Conservation (phyloP, 2,113 vertebrate species). For the Callopanchax toddi region DNA sequence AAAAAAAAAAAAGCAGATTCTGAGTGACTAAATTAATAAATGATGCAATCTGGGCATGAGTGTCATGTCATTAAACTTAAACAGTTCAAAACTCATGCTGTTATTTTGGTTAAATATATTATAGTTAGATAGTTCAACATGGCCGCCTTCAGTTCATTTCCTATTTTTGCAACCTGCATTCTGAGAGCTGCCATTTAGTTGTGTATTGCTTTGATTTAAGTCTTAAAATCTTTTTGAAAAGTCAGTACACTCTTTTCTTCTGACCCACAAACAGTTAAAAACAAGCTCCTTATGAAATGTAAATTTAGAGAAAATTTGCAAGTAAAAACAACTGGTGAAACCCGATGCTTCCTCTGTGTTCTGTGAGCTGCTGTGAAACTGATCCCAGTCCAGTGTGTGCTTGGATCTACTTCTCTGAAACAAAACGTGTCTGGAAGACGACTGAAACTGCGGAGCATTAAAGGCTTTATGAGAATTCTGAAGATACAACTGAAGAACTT, state of each 20-base stretch:
- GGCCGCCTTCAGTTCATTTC: too few species aligned
- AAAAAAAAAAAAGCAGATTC: too few species aligned
- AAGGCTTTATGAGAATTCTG: neutral
- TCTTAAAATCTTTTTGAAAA: too few species aligned
- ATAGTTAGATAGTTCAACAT: too few species aligned
- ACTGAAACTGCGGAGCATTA: neutral
- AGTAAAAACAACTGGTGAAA: slow-evolving; percentile 29
- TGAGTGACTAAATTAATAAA: too few species aligned
- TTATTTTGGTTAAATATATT: too few species aligned
- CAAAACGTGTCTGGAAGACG: neutral
- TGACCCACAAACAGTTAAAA: neutral
- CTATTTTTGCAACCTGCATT: too few species aligned
- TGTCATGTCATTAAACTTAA: too few species aligned
- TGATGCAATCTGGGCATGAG: too few species aligned
- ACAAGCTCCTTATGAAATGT: slow-evolving; percentile 5
- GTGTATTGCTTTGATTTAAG: too few species aligned
- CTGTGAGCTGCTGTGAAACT: neutral
- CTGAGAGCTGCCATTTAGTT: too few species aligned
- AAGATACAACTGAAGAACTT: neutral
- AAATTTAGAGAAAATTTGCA: slow-evolving; percentile 8
- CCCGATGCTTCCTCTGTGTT: neutral
- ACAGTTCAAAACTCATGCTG: too few species aligned
- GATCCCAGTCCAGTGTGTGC: slow-evolving; percentile 2
- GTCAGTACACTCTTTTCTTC: neutral
- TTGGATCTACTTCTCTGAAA: neutral